Percentiles rank a stretch among this genome's conserved stretches.
Conservation (phyloP, 2,888 invertebrate genomes). For the Psylliodes chrysocephalus region DNA sequence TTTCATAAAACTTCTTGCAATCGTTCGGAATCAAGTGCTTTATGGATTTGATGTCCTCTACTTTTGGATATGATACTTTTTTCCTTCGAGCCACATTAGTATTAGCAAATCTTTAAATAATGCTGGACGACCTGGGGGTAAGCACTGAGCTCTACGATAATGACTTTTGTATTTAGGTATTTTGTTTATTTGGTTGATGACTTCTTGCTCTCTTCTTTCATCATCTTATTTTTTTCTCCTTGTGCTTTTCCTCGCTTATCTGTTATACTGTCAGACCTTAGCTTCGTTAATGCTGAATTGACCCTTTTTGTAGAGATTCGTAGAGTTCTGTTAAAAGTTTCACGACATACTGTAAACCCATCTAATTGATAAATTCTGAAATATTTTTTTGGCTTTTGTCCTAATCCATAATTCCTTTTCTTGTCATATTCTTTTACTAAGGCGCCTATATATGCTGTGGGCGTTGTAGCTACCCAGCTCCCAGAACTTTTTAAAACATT, state of each 20-base stretch:
- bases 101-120: too few relatives aligned
- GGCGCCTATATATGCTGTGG: conserved; percentile 24
- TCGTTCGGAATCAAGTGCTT: too few relatives aligned
- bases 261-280: conserved; percentile 8
- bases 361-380: conserved; percentile 19
- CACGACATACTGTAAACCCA: conserved; percentile 22
- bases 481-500: conserved; percentile 29
- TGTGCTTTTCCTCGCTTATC: conserved; percentile 16
- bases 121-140: too few relatives aligned
- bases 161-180: conserved; percentile 23
- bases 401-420: conserved; percentile 23
- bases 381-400: conserved; percentile 21
- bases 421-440: conserved; percentile 27
- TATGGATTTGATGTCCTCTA: too few relatives aligned
- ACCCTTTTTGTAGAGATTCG: conserved; percentile 8
- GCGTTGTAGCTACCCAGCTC: conserved; percentile 28
- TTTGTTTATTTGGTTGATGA: conserved; percentile 22
- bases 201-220: conserved; percentile 16
- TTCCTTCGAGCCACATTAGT: too few relatives aligned
- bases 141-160: conserved; percentile 16
- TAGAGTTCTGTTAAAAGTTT: conserved; percentile 12
- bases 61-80: too few relatives aligned
- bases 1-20: too few relatives aligned
- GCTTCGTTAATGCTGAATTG: too few relatives aligned
- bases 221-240: too few relatives aligned